Conservation (phyloP, 2,888 invertebrate genomes). For the Scaptomyza polygonia region DNA sequence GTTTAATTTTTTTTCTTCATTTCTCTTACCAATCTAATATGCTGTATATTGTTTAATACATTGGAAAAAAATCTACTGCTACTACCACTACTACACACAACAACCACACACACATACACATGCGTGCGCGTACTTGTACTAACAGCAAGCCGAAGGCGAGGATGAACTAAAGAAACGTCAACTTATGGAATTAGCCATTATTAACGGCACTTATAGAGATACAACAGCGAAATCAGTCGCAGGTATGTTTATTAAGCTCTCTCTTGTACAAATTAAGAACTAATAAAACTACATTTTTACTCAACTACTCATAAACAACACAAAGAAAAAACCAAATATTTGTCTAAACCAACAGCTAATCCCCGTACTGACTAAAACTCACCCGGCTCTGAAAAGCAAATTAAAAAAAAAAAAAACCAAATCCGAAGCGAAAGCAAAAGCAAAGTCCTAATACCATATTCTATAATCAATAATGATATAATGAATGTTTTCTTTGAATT, state of each 20-base stretch:
- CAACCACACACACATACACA: slow-evolving; percentile 42
- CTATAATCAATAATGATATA: slow-evolving; percentile 58
- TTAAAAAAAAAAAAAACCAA: neutral
- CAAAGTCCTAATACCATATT: slow-evolving; percentile 37
- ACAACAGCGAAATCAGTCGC: slow-evolving; percentile 94
- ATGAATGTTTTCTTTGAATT: slow-evolving; percentile 56
- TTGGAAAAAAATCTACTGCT: slow-evolving; percentile 49
- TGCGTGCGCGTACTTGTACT: slow-evolving; percentile 72
- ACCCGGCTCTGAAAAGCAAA: slow-evolving; percentile 21
- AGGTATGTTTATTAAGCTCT: slow-evolving; percentile 86
- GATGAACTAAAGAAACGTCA: slow-evolving; percentile 99
- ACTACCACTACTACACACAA: slow-evolving; percentile 41
- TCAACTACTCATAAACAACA: slow-evolving; percentile 37
- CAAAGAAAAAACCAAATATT: slow-evolving; percentile 11
- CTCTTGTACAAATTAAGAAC: slow-evolving; percentile 11
- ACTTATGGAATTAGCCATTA: slow-evolving; percentile 99
- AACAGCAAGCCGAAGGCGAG: slow-evolving; percentile 98
- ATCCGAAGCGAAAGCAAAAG: slow-evolving; percentile 1
- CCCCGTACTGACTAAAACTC: slow-evolving; percentile 46
- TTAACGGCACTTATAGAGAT: slow-evolving; percentile 99
- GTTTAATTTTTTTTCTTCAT: slow-evolving; percentile 66
- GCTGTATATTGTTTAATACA: slow-evolving; percentile 79
- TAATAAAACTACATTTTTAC: slow-evolving; percentile 8
- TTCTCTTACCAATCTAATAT: slow-evolving; percentile 72
- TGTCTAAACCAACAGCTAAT: slow-evolving; percentile 58